Evolutionary conservation across 1,140 invertebrate genomes (phyloP).

Genomic region (Leptopilina boulardi): DNA sequence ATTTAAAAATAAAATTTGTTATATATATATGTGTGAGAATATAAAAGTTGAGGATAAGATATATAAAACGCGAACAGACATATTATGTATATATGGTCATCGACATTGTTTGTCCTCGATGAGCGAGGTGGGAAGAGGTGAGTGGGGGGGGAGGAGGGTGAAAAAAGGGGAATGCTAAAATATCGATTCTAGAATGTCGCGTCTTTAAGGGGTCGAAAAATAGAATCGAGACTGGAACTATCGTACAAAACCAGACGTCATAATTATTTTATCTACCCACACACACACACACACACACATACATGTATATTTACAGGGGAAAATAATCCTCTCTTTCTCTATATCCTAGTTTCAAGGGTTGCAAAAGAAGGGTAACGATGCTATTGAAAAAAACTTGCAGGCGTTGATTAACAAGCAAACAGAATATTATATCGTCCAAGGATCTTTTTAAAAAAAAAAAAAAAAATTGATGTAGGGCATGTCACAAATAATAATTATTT

Average conservation of each 20-base stretch:
- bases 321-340: background rate
- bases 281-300: no score
- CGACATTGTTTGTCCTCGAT: background rate
- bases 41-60: no score
- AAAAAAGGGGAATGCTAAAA: slow-evolving; percentile 17
- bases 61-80: no score
- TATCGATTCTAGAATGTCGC: background rate
- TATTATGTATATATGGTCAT: no score
- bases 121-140: no score
- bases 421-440: background rate
- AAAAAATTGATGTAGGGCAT: background rate
- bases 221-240: slow-evolving; percentile 7
- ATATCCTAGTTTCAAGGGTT: background rate
- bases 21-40: no score
- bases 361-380: background rate
- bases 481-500: no score
- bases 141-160: slow-evolving; percentile 36
- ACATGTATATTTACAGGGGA: background rate
- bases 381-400: slow-evolving; percentile 8
- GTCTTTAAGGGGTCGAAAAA: slow-evolving; percentile 17
- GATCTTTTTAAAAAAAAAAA: background rate
- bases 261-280: slow-evolving; percentile 20
- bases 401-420: slow-evolving; percentile 1
- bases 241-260: slow-evolving; percentile 17
- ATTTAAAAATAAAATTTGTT: no score